Evolutionary conservation across 2,888 invertebrate species (phyloP).

Genomic region (Volucella zonaria): DNA sequence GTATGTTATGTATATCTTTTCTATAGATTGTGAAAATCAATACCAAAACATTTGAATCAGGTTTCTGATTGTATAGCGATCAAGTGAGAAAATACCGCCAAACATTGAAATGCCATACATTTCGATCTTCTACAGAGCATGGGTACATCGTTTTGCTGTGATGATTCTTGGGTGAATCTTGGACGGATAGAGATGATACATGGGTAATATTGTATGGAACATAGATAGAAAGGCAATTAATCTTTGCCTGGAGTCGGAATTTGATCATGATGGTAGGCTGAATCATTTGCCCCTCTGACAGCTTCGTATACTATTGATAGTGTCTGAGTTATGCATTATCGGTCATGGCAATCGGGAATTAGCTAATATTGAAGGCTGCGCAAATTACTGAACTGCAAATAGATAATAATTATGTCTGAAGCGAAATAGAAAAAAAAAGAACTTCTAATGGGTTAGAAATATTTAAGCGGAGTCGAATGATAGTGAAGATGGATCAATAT

Average conservation of each 20-base stretch:
- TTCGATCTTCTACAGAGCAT: constrained; percentile 19
- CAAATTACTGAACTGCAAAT: constrained; percentile 49
- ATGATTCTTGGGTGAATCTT: constrained; percentile 56
- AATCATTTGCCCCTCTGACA: constrained; percentile 19
- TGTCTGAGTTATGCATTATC: constrained; percentile 32
- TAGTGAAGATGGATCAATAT: too few species aligned
- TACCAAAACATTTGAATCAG: constrained; percentile 64
- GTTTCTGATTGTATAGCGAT: constrained; percentile 51
- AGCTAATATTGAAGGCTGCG: constrained; percentile 54
- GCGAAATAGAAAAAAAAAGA: constrained; percentile 5
- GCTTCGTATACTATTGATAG: constrained; percentile 20
- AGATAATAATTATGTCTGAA: background rate
- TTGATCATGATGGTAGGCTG: constrained; percentile 37
- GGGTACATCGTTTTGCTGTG: constrained; percentile 42
- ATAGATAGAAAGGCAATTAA: constrained; percentile 51
- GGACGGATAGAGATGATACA: constrained; percentile 43
- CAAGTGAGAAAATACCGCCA: constrained; percentile 29
- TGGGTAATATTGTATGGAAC: constrained; percentile 21
- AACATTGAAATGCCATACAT: constrained; percentile 35
- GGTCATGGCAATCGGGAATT: constrained; percentile 49
- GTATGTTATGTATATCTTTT: constrained; percentile 57
- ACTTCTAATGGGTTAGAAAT: constrained; percentile 6
- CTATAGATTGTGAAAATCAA: constrained; percentile 65
- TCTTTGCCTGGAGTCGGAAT: constrained; percentile 17
- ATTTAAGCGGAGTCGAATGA: background rate